These are phyloP conservation scores for Bombus waltoni DNA, from an alignment of 1,140 invertebrate species.

Conservation along the genomic window DNA sequence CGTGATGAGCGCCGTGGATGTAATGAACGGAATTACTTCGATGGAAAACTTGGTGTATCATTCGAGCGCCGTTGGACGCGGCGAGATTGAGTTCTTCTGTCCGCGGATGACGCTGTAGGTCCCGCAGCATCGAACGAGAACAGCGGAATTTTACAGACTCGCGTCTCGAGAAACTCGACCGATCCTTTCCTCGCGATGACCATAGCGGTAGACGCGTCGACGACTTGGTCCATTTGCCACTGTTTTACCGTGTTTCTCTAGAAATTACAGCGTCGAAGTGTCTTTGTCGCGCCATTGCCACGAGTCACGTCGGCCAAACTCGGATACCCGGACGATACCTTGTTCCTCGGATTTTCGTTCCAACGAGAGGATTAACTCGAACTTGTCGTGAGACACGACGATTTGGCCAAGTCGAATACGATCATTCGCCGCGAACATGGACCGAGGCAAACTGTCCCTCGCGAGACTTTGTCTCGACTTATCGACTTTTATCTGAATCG, in stretches of 20 bases:
- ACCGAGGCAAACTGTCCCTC: constrained; percentile 46
- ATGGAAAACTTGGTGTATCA: constrained; percentile 25
- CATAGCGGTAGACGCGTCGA: no score
- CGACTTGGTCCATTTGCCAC: no score
- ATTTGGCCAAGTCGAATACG: constrained; percentile 61
- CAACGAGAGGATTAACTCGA: neutral
- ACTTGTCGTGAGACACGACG: constrained; percentile 19
- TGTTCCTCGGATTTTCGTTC: neutral
- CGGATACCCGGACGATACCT: no score
- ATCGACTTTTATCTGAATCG: constrained; percentile 59
- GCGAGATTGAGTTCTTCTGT: neutral
- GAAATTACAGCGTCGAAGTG: no score
- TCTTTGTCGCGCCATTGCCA: no score
- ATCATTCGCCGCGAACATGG: constrained; percentile 57
- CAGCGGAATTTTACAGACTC: no score
- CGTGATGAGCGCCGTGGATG: constrained; percentile 39
- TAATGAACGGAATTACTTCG: constrained; percentile 22
- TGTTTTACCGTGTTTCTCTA: no score
- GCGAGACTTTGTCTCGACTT: constrained; percentile 39
- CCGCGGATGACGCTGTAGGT: neutral
- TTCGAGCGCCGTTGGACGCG: neutral
- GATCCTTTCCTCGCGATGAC: no score
- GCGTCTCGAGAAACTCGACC: no score
- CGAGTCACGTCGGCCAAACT: no score
- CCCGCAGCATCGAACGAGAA: no score